A percentile compares a stretch with the other conserved stretches of the same genome.
Evolutionary conservation across 2,113 vertebrate genomes (phyloP).

Genomic region (Toxostoma redivivum): DNA sequence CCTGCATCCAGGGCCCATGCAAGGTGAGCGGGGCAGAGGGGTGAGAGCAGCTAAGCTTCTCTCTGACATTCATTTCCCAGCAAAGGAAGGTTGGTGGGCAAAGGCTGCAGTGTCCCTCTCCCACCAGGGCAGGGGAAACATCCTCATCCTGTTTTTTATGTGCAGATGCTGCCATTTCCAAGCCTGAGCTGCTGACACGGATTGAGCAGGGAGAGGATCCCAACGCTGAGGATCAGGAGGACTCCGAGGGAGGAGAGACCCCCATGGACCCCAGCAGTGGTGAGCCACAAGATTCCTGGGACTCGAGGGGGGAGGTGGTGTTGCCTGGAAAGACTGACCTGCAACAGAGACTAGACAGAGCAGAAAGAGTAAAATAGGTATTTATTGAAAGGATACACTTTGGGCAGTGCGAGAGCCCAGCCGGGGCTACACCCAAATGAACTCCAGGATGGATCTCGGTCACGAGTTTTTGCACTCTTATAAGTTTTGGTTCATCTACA

Average conservation of each 20-base stretch:
- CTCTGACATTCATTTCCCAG: not conserved
- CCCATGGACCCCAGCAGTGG: conserved; percentile 20
- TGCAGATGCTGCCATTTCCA: conserved; percentile 49
- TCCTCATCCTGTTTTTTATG: not conserved
- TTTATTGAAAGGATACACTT: no score
- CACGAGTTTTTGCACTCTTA: no score
- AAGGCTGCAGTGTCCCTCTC: not conserved
- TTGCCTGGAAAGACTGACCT: no score
- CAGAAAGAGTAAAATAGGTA: no score
- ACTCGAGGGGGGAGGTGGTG: not conserved
- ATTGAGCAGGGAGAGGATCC: conserved; percentile 54
- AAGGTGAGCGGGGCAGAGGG: not conserved
- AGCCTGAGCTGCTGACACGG: conserved; percentile 42
- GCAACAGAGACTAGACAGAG: no score
- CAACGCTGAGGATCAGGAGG: not conserved
- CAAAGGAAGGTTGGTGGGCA: conserved; percentile 13
- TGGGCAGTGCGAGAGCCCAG: no score
- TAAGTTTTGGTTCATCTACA: no score
- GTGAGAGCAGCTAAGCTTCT: not conserved
- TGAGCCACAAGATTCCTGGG: not conserved
- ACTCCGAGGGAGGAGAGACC: not conserved
- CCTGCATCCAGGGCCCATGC: conserved; percentile 29
- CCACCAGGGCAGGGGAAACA: fast-evolving
- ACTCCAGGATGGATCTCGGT: no score
- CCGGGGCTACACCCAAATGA: no score